Percentiles rank a stretch among this genome's conserved stretches.
Evolutionary conservation across 1,140 invertebrate genomes (phyloP).

Genomic region (Steinernema feltiae): DNA sequence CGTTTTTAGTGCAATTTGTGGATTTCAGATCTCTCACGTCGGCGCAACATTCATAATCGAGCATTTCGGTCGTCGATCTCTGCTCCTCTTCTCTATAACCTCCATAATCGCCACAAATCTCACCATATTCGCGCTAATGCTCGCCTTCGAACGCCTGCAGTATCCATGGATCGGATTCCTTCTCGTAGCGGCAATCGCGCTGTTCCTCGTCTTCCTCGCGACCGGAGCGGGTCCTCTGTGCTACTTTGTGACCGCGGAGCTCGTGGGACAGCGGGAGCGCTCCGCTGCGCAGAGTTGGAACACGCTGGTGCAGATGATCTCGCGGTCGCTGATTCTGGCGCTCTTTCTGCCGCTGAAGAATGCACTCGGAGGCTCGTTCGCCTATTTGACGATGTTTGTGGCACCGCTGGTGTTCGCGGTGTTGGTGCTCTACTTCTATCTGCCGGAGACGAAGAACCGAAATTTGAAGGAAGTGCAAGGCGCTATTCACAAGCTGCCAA

Average conservation of each 20-base stretch:
- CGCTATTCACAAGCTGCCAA: constrained; percentile 28
- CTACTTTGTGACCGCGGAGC: constrained; percentile 50
- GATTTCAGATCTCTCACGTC: constrained; percentile 34
- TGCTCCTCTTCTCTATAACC: constrained; percentile 41
- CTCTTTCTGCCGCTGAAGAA: constrained; percentile 45
- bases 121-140: constrained; percentile 46
- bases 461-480: constrained; percentile 44
- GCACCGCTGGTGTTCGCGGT: constrained; percentile 39
- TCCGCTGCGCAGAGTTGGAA: constrained; percentile 51
- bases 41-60: constrained; percentile 44
- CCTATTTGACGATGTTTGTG: constrained; percentile 46
- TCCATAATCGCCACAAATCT: constrained; percentile 45
- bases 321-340: constrained; percentile 38
- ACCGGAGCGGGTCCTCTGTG: constrained; percentile 50
- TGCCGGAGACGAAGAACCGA: constrained; percentile 48
- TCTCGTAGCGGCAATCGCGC: constrained; percentile 43
- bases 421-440: constrained; percentile 44
- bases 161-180: constrained; percentile 41
- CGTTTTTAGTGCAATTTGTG: not conserved
- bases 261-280: constrained; percentile 48
- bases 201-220: constrained; percentile 49
- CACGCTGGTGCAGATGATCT: constrained; percentile 45
- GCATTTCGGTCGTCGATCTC: constrained; percentile 47
- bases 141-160: constrained; percentile 41
- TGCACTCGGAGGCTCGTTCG: constrained; percentile 37